A percentile compares a stretch with the other conserved stretches of the same genome.
These are phyloP conservation scores for Drosophila jambulina DNA, from an alignment of 1,140 invertebrate species.

Conservation along the genomic window DNA sequence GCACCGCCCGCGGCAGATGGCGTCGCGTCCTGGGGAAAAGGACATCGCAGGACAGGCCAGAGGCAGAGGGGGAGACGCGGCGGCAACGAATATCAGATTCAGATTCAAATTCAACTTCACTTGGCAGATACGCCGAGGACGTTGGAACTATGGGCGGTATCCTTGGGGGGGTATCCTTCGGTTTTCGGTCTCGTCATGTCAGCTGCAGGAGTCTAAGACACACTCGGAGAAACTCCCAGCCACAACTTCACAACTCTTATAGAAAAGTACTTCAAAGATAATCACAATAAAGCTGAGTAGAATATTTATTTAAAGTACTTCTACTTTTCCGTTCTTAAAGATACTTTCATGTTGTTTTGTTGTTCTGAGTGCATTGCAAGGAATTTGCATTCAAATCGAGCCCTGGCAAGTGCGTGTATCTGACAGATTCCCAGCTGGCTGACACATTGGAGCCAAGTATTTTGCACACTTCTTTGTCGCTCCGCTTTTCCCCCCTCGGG, in stretches of 20 bases:
- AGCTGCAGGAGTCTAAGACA: conserved; percentile 60
- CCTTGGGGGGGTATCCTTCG: not conserved
- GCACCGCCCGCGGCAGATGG: conserved; percentile 25
- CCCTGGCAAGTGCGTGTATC: conserved; percentile 39
- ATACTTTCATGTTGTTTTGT: not conserved
- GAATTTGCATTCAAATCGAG: conserved; percentile 64
- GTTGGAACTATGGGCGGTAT: conserved; percentile 43
- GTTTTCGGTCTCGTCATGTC: conserved; percentile 41
- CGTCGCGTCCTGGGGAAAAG: conserved; percentile 9
- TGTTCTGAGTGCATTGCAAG: not conserved
- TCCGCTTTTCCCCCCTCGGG: not conserved
- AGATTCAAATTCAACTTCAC: conserved; percentile 37
- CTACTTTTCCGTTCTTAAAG: not conserved
- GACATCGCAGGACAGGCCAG: conserved; percentile 3
- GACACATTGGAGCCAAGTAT: conserved; percentile 5
- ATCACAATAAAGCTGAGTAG: not conserved
- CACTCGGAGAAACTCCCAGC: not conserved
- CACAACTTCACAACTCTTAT: too few relatives aligned
- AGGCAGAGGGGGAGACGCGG: not conserved
- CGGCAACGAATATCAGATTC: conserved; percentile 21
- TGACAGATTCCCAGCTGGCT: conserved; percentile 53
- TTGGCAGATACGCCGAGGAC: conserved; percentile 48
- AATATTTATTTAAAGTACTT: not conserved
- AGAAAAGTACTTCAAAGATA: not conserved
- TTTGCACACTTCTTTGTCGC: conserved; percentile 11